Percentiles rank a stretch among this genome's conserved stretches.
These are phyloP conservation scores for Mustela lutreola DNA, from an alignment of 2,113 vertebrate genomes.

Conservation along the genomic window DNA sequence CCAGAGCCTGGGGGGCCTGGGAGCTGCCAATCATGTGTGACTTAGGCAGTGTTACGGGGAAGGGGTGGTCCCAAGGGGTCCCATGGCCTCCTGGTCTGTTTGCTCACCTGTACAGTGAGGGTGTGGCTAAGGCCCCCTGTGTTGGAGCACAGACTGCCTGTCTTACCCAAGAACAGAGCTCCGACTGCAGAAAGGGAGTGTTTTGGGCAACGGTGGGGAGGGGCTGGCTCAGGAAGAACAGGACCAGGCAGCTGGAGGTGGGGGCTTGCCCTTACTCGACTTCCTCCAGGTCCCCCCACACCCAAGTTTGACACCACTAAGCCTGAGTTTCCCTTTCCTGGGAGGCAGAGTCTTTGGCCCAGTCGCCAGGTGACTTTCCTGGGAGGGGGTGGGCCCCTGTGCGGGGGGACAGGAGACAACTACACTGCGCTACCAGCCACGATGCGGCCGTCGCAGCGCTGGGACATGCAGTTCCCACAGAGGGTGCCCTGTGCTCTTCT, in stretches of 20 bases:
- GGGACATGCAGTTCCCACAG: rapidly evolving
- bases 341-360: neutral
- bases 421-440: rapidly evolving
- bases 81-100: rapidly evolving
- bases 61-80: rapidly evolving
- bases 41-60: rapidly evolving
- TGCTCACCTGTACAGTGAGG: neutral
- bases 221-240: rapidly evolving
- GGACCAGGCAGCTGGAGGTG: rapidly evolving
- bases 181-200: neutral
- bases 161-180: rapidly evolving
- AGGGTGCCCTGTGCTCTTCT: rapidly evolving
- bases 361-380: neutral
- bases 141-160: rapidly evolving
- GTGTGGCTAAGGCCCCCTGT: neutral
- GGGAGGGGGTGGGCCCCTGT: neutral
- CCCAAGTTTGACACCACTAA: rapidly evolving
- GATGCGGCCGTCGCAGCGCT: rapidly evolving
- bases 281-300: rapidly evolving
- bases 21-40: rapidly evolving
- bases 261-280: neutral
- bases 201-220: neutral
- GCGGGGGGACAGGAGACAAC: neutral
- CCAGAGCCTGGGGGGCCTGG: neutral
- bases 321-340: neutral